Base-by-base conservation (phyloP, 2,888 invertebrate species). In the Cataglyphis albicans region DNA sequence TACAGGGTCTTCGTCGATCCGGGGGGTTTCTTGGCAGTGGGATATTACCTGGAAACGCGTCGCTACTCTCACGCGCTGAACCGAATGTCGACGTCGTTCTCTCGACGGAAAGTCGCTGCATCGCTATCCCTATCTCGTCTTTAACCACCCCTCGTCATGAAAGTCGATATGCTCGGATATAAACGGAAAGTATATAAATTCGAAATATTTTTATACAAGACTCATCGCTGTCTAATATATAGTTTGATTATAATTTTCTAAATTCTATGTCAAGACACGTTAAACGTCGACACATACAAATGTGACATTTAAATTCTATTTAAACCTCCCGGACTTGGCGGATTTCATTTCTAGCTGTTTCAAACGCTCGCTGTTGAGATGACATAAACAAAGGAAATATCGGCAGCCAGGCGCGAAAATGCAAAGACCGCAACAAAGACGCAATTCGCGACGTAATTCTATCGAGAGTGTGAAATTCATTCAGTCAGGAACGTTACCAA, bases 41-140 rank as follows among this genome's bases (percentile, higher is more conserved):
- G 84, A 85, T 84, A 85, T 84, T 88, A 88, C 88, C 83, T 88
- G 88, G 86, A 88, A 88, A 83, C 80, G 83, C 84, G 74, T 83
- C 85, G 85, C 76, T 81, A 81, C 83, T 80, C 82, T 81, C 61
- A 85, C 85, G 67, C 84, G 67, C 32, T 61, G 74, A 64, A 65
- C 70, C 35, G 59, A 73, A 75, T 65, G 55, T 63, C 78, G 72
- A 32, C 63, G 65, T 25, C 48, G 38, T 25, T 29, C 61, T 72
- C 73, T 65, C n/a, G n/a, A 41, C 48, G 68, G 55, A 70, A 59
- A 68, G 55, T 68, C 55, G 21, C 29, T 32, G 21, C n/a, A 32
- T 59, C 63, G 41, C 25, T 25, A 25, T 25, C 7, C 3, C 75
- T 35, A n/a, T 61, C 64, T 21, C 29, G 25, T 12, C 18, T 35